Base-by-base conservation (phyloP, 2,888 invertebrate genomes). In the Gastracanthus pulcherrimus region DNA sequence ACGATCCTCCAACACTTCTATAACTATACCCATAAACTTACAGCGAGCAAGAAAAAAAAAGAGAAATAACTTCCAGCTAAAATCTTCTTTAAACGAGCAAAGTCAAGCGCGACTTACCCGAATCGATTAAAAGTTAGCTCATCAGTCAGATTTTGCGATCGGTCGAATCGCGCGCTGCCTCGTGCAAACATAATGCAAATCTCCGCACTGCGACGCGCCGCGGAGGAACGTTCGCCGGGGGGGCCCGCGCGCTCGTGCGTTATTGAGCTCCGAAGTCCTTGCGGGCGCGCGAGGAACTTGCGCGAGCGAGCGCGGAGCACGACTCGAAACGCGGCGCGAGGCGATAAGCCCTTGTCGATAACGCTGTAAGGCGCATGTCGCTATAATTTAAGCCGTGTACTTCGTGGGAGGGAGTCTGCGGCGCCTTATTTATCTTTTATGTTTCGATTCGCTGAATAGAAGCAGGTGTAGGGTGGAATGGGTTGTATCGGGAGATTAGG, bases 121-220 rank as follows among this genome's bases (percentile, higher is more conserved):
- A 41, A 67, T 48, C 48, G 60, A 62, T 62, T 62, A 62, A 62
- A 62, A 69, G 51, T 69, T 48, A 31, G 51, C 69, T 69, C 69
- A 51, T 69, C 69, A 51, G 70, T 55, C 36, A 38, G 51, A 70
- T 69, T 69, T 19, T 55, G 36, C 70, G 55, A 36, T 55, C 23
- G 48, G 41, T 16, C 23, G 23, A 38, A 4, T 38, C 64, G 19
- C n/a, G n/a, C n/a, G 38, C 64, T 23, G 38, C n/a, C n/a, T 64
- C 70, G 70, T 1, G 51, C 55, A 55, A 70, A 70, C 70, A 70
- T 55, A 70, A 70, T 70, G 51, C 55, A 36, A 69, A 69, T 69
- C 69, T 34, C 11, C 11, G 34, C 19, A n/a, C n/a, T n/a, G n/a
- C n/a, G n/a, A n/a, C n/a, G 31, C 51, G 51, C 9, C 6, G 51